phyloP scores from a whole-genome alignment of 2,113 vertebrate genomes.

The Acrocephalus arundinaceus region DNA sequence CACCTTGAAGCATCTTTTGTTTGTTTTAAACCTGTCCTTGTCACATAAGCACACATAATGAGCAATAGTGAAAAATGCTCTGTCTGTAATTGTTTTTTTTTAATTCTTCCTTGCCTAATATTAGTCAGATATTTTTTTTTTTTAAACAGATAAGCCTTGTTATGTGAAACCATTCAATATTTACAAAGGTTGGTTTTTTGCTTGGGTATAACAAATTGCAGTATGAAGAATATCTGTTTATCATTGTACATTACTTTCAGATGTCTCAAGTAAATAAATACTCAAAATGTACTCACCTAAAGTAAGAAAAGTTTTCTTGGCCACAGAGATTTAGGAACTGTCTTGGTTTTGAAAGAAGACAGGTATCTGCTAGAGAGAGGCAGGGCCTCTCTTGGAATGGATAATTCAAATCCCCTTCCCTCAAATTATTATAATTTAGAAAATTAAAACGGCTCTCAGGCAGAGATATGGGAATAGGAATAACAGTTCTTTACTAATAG shows the following conservation, averaged over 20 bases:
- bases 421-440: too few relatives aligned
- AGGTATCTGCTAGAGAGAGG: too few relatives aligned
- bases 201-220: not conserved
- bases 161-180: not conserved
- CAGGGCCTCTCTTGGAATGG: too few relatives aligned
- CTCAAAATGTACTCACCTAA: not conserved
- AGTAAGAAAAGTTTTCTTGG: slow-evolving; percentile 17
- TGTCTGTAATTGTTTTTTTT: not conserved
- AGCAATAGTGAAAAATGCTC: not conserved
- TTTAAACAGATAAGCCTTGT: not conserved
- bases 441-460: too few relatives aligned
- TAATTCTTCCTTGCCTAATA: not conserved
- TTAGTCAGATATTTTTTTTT: not conserved
- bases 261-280: not conserved
- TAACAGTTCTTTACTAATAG: too few relatives aligned
- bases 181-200: not conserved
- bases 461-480: too few relatives aligned
- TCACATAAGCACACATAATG: not conserved
- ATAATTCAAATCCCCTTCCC: too few relatives aligned
- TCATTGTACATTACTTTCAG: not conserved
- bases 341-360: too few relatives aligned
- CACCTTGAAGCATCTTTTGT: not conserved
- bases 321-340: not conserved
- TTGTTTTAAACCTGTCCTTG: not conserved
- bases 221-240: not conserved